Percentiles rank a stretch among this genome's conserved stretches.
Conservation (phyloP, 1,140 invertebrate species). For the Lordiphosa collinella region DNA sequence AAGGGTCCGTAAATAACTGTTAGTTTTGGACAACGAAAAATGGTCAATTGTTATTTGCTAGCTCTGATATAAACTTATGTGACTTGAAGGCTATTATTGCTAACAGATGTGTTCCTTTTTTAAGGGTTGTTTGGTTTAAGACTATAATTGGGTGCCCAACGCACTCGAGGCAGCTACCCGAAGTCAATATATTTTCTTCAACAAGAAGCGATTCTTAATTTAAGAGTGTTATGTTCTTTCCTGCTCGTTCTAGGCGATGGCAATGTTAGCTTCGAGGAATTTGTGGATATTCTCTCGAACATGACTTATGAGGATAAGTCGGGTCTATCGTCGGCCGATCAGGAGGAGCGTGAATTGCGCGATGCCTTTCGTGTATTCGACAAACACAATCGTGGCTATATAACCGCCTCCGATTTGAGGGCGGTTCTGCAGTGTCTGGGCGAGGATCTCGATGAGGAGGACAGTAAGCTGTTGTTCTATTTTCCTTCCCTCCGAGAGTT, state of each 20-base stretch:
- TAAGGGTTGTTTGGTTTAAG: too few species aligned
- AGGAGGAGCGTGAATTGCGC: slow-evolving; percentile 91
- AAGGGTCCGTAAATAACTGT: too few species aligned
- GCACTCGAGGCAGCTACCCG: too few species aligned
- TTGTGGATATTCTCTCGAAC: slow-evolving; percentile 94
- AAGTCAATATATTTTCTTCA: too few species aligned
- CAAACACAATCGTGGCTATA: slow-evolving; percentile 92
- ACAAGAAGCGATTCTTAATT: too few species aligned
- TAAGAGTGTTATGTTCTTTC: too few species aligned
- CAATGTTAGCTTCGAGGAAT: slow-evolving; percentile 95
- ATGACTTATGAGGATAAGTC: slow-evolving; percentile 83
- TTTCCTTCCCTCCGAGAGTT: neutral
- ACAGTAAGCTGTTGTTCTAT: slow-evolving; percentile 83
- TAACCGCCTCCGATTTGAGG: slow-evolving; percentile 90
- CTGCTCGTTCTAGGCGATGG: slow-evolving; percentile 86
- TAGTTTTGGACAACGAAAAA: too few species aligned
- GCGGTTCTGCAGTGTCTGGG: slow-evolving; percentile 92
- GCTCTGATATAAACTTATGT: too few species aligned
- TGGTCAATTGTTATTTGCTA: too few species aligned
- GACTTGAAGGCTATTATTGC: too few species aligned
- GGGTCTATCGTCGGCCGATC: slow-evolving; percentile 83
- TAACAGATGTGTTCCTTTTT: too few species aligned
- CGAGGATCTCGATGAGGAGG: slow-evolving; percentile 91
- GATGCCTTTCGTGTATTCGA: slow-evolving; percentile 94
- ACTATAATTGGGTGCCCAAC: too few species aligned